Evolutionary conservation across 1,140 invertebrate species (phyloP), one percentile per base, ranked within the genome.

Genomic region (Magallana ariakensis): DNA sequence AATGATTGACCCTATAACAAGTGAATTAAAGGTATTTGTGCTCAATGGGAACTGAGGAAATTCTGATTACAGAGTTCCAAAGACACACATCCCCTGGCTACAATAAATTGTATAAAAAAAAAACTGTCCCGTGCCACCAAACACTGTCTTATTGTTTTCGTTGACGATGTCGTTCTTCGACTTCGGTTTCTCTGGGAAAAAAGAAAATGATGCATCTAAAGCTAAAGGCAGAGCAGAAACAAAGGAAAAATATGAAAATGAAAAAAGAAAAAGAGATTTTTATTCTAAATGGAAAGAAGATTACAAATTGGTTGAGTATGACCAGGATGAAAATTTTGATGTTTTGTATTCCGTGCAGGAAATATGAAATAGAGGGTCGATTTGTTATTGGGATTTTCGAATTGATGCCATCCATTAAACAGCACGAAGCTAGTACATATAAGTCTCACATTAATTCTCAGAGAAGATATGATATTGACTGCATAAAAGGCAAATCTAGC

Each of bases 341-440:
- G n/a, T 66, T 66, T 19, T 66, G 62, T 22, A 66, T 66, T 19
- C 62, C 62, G n/a, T 66, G 62, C n/a, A 66, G 62, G 16, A 66
- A 66, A 66, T 66, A 66, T 66, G 62, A 66, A 66, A 66, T 19
- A 66, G 62, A 9, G 62, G 62, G 16, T 66, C 4, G 4, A 5
- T 66, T 66, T 66, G 62, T 66, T 9, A n/a, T 19, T 19, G 16
- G 62, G 22, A 66, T 66, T 66, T 66, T 66, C 16, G 62, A 19
- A 19, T 22, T 5, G n/a, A n/a, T n/a, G n/a, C 16, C 19, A 19
- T 9, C 2, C 19, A 66, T 19, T 19, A 66, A 19, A 19, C 62
- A 66, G 22, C 62, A 66, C n/a, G 62, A 66, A 19, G 15, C 62
- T 0, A 66, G 16, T 19, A n/a, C n/a, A n/a, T n/a, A n/a, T n/a